A percentile compares a stretch with the other conserved stretches of the same genome.
These are phyloP conservation scores for Potamarius usumacintae DNA, from an alignment of 2,113 vertebrate species.

Conservation along the genomic window DNA sequence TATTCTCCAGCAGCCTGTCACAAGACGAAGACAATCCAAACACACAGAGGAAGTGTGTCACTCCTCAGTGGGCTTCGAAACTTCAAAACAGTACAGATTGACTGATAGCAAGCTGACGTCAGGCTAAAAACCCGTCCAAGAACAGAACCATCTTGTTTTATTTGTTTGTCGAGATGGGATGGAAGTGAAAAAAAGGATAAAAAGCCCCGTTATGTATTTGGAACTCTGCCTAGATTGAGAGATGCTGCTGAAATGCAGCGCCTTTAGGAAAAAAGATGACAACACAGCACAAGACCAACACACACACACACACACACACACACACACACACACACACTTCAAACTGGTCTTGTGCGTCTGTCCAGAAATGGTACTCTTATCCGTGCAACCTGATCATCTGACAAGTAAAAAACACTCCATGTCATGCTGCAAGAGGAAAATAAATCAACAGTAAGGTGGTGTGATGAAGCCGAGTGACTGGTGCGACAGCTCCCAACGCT, in stretches of 20 bases:
- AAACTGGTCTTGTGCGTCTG: too few relatives aligned
- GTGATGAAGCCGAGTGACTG: neutral
- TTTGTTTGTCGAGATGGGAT: neutral
- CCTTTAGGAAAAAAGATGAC: neutral
- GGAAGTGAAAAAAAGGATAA: neutral
- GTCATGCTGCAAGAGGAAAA: neutral
- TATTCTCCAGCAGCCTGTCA: neutral
- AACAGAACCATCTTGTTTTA: neutral
- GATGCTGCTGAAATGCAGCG: neutral
- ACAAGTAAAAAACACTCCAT: neutral
- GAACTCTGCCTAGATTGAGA: neutral
- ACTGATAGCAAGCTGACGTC: neutral
- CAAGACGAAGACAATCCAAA: neutral
- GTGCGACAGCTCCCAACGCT: neutral
- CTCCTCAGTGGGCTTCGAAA: neutral
- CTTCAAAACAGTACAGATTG: neutral
- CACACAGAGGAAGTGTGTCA: neutral
- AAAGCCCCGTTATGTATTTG: slow-evolving; percentile 2
- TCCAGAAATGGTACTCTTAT: neutral
- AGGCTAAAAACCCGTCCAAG: neutral
- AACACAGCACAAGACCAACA: neutral
- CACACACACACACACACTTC: neutral
- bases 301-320: neutral
- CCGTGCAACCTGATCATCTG: neutral
- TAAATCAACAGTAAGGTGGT: neutral